Evolutionary conservation across 2,888 invertebrate genomes (phyloP).

Genomic region (Bugulina stolonifera): DNA sequence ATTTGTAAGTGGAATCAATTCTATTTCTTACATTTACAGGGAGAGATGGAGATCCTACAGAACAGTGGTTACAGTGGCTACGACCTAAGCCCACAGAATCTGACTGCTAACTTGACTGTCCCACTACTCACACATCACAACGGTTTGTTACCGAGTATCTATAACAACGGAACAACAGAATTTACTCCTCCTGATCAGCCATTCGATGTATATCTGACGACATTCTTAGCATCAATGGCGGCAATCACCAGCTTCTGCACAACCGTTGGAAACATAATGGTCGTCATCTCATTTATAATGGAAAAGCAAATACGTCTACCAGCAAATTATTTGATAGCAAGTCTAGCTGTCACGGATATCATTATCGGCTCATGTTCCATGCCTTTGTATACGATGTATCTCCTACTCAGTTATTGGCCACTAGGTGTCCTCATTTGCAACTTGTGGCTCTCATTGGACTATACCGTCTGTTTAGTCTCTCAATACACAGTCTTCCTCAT

Average conservation of each 20-base stretch:
- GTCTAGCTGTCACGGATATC: conserved; percentile 92
- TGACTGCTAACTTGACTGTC: neutral
- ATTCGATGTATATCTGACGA: conserved; percentile 82
- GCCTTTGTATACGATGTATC: conserved; percentile 97
- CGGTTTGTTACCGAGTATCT: neutral
- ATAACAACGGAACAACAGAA: no score
- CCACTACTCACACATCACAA: neutral
- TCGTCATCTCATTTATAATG: conserved; percentile 86
- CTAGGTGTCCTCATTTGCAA: conserved; percentile 92
- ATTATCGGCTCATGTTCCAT: conserved; percentile 95
- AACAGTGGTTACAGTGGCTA: neutral
- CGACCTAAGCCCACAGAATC: neutral
- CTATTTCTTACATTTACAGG: neutral
- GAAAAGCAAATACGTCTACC: conserved; percentile 86
- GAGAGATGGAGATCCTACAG: neutral
- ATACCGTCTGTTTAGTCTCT: conserved; percentile 96
- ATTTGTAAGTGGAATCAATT: no score
- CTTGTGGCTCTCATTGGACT: conserved; percentile 96
- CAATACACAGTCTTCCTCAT: conserved; percentile 98
- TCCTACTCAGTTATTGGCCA: conserved; percentile 86
- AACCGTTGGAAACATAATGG: conserved; percentile 89
- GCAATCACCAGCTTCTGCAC: conserved; percentile 84
- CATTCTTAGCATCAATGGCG: conserved; percentile 78
- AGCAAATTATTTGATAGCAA: conserved; percentile 98
- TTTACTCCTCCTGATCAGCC: conserved; percentile 28